A percentile compares a stretch with the other conserved stretches of the same genome.
Conservation (phyloP, 2,797 vertebrate genomes). For the Sebastiscus tertius region DNA sequence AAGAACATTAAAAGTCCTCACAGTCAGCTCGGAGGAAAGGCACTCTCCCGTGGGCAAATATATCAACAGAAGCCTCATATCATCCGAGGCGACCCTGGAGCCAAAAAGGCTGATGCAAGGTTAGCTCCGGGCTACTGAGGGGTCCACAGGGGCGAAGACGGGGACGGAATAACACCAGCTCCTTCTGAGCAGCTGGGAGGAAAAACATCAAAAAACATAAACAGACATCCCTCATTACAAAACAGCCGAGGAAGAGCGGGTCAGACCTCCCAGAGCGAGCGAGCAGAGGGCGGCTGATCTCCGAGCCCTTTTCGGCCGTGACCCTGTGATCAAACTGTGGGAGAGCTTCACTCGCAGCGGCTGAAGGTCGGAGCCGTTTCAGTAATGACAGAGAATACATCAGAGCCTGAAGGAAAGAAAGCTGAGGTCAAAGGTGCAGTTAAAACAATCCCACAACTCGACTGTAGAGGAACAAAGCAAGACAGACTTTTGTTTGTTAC, state of each 20-base stretch:
- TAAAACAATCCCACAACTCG: conserved; percentile 4
- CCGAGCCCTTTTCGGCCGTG: neutral
- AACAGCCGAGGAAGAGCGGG: conserved; percentile 1
- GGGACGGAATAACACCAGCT: conserved; percentile 11
- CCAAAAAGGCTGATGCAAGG: conserved; percentile 40
- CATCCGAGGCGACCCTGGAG: conserved; percentile 23
- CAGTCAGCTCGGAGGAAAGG: neutral
- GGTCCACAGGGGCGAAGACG: conserved; percentile 7
- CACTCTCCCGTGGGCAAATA: conserved; percentile 5
- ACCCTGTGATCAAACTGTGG: conserved; percentile 9
- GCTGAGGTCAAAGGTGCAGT: conserved; percentile 26
- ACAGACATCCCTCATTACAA: conserved; percentile 32
- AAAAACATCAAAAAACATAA: conserved; percentile 36
- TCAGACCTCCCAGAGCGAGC: neutral
- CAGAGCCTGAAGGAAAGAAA: conserved; percentile 10
- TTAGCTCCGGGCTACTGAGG: conserved; percentile 23
- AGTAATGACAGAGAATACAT: conserved; percentile 29
- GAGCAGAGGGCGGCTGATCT: conserved; percentile 3
- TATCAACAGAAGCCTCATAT: conserved; percentile 24
- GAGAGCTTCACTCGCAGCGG: neutral
- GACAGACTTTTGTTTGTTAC: neutral
- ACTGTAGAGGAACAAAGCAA: neutral
- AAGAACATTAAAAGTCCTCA: conserved; percentile 27
- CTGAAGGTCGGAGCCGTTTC: conserved; percentile 36
- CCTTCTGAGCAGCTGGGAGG: conserved; percentile 8